phyloP scores from a whole-genome alignment of 1,140 invertebrate genomes.

The Zaprionus ornatus region DNA sequence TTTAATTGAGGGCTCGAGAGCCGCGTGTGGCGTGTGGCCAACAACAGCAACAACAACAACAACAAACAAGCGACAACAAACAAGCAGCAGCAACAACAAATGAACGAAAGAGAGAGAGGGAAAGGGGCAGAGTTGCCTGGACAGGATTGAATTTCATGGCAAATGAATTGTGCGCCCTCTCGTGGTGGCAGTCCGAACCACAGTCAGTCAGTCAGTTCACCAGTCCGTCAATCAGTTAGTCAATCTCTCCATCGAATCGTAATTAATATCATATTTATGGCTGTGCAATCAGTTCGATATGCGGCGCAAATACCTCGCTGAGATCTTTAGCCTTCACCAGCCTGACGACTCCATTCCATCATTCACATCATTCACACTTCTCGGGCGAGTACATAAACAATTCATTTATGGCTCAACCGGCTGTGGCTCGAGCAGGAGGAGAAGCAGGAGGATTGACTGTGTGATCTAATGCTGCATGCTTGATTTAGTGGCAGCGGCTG shows the following conservation, averaged over 20 bases:
- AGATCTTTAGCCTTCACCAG: conserved; percentile 2
- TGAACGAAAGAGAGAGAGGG: background rate
- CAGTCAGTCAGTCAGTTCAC: conserved; percentile 1
- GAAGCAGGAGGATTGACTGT: background rate
- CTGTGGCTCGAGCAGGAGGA: conserved; percentile 34
- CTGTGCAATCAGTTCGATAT: background rate
- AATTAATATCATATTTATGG: conserved; percentile 48
- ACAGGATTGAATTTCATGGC: conserved; percentile 43
- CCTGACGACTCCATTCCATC: conserved; percentile 28
- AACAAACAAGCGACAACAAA: conserved; percentile 61
- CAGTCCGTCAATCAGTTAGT: conserved; percentile 16
- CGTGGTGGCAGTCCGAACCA: conserved; percentile 5
- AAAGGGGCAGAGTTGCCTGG: conserved; percentile 10
- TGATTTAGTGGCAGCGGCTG: conserved; percentile 83
- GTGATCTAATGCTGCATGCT: conserved; percentile 76
- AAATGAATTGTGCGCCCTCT: conserved; percentile 46
- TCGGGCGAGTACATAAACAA: conserved; percentile 67
- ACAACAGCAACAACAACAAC: conserved; percentile 41
- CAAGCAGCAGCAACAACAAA: conserved; percentile 51
- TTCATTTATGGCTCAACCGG: conserved; percentile 78
- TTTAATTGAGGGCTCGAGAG: conserved; percentile 75
- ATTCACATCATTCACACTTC: conserved; percentile 13
- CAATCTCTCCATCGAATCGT: conserved; percentile 20
- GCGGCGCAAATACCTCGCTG: background rate
- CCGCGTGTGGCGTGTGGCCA: conserved; percentile 66